phyloP scores from a whole-genome alignment of 1,140 invertebrate genomes.

The Heterodera schachtii region DNA sequence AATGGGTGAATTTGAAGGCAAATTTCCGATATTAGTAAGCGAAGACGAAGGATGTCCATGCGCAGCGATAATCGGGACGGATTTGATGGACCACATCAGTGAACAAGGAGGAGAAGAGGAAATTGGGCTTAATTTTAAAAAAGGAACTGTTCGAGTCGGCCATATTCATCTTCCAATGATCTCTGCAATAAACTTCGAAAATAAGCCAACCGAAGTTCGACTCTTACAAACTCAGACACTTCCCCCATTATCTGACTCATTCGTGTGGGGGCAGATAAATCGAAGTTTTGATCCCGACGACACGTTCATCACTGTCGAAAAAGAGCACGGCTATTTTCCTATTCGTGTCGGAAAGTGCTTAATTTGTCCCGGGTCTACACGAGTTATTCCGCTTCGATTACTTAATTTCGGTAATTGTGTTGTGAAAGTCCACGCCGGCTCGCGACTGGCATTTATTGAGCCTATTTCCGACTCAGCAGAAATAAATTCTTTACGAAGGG shows the following conservation, averaged over 20 bases:
- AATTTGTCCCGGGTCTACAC: background rate
- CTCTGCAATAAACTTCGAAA: background rate
- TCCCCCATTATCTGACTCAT: slow-evolving; percentile 22
- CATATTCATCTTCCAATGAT: slow-evolving; percentile 20
- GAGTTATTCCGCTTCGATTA: slow-evolving; percentile 19
- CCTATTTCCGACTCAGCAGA: slow-evolving; percentile 8
- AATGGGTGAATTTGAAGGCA: slow-evolving; percentile 10
- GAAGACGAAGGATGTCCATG: slow-evolving; percentile 31
- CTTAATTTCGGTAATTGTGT: slow-evolving; percentile 18
- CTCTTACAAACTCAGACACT: background rate
- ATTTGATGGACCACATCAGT: slow-evolving; percentile 21
- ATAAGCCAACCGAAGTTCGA: slow-evolving; percentile 21
- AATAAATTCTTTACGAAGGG: slow-evolving; percentile 1
- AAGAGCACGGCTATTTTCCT: background rate
- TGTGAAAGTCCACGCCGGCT: slow-evolving; percentile 18
- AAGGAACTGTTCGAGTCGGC: background rate
- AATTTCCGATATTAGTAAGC: slow-evolving; percentile 13
- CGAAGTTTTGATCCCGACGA: background rate
- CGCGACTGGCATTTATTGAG: slow-evolving; percentile 14
- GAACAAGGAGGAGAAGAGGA: background rate
- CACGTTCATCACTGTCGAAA: background rate
- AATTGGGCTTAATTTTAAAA: slow-evolving; percentile 17
- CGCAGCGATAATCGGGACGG: slow-evolving; percentile 28
- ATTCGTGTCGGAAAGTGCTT: slow-evolving; percentile 22
- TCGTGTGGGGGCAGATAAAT: slow-evolving; percentile 18